Evolutionary conservation across 2,888 invertebrate species (phyloP).

Genomic region (Cheilosia scutellata): DNA sequence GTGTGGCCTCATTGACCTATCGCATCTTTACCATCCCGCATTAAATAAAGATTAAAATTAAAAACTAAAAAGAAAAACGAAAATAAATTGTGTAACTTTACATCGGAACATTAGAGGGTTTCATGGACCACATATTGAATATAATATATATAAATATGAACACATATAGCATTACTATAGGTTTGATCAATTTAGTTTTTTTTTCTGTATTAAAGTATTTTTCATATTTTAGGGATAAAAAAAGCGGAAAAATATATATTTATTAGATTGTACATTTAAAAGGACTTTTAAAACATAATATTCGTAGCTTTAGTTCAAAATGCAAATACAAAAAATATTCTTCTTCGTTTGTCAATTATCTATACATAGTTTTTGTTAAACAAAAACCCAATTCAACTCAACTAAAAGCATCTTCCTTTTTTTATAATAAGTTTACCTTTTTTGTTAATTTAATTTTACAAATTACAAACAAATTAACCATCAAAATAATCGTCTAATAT

Average conservation of each 20-base stretch:
- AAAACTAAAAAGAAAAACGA: slow-evolving; percentile 11
- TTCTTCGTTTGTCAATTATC: slow-evolving; percentile 9
- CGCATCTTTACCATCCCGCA: slow-evolving; percentile 4
- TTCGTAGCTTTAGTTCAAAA: slow-evolving; percentile 38
- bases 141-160: slow-evolving; percentile 24
- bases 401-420: slow-evolving; percentile 17
- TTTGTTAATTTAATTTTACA: slow-evolving; percentile 31
- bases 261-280: slow-evolving; percentile 39
- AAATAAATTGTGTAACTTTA: slow-evolving; percentile 60
- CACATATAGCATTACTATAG: slow-evolving; percentile 49
- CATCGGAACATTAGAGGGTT: slow-evolving; percentile 70
- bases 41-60: not conserved
- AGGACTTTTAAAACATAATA: slow-evolving; percentile 20
- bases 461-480: slow-evolving; percentile 10
- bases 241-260: slow-evolving; percentile 31
- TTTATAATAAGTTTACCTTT: slow-evolving; percentile 19
- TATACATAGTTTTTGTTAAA: not conserved
- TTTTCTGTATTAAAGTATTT: slow-evolving; percentile 51
- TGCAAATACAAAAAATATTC: slow-evolving; percentile 3
- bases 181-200: slow-evolving; percentile 45
- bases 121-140: slow-evolving; percentile 70
- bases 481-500: slow-evolving; percentile 31
- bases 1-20: not conserved
- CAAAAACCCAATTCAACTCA: slow-evolving; percentile 10
- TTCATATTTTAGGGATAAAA: slow-evolving; percentile 44